Conservation (phyloP, 2,797 vertebrate genomes). For the Perdix hodgsoniae region DNA sequence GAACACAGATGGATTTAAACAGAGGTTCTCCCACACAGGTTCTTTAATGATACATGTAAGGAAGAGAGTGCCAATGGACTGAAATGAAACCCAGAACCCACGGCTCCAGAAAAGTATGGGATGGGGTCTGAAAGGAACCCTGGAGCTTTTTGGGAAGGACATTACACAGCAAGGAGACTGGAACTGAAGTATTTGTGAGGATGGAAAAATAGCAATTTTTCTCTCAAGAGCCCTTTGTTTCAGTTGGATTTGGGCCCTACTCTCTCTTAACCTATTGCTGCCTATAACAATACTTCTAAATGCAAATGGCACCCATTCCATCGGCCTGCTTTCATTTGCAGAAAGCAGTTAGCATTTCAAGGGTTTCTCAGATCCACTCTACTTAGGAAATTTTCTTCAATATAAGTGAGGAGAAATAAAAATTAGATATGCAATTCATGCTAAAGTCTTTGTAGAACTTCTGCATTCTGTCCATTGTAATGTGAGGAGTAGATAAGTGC, state of each 20-base stretch:
- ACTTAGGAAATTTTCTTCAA: not conserved
- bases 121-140: conserved; percentile 30
- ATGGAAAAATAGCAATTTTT: not conserved
- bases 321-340: not conserved
- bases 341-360: not conserved
- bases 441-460: not conserved
- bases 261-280: conserved; percentile 24
- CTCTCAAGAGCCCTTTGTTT: not conserved
- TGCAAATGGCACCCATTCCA: not conserved
- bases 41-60: conserved; percentile 26
- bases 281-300: conserved; percentile 42
- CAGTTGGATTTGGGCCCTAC: not conserved
- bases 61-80: conserved; percentile 8
- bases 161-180: not conserved
- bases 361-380: conserved; percentile 1
- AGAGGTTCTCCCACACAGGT: conserved; percentile 35
- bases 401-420: not conserved
- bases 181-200: not conserved
- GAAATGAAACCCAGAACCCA: not conserved
- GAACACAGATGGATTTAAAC: conserved; percentile 32
- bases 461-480: not conserved
- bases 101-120: not conserved
- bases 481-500: not conserved
- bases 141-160: not conserved
- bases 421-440: not conserved